Base-by-base conservation (phyloP, 1,140 invertebrate genomes). In the Melanaphis sacchari region DNA sequence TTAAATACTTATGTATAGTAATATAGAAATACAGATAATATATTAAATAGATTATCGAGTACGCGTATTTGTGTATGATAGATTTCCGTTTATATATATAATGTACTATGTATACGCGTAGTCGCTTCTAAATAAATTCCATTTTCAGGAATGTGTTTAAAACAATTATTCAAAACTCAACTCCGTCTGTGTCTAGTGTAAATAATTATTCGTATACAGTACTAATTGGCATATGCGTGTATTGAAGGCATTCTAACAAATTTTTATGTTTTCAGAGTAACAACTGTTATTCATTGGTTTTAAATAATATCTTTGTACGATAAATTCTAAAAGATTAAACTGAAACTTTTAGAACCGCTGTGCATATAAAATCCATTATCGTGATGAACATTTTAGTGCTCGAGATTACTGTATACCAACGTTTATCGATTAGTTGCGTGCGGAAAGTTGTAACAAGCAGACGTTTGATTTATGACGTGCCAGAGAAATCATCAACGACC, bases 381-480 rank as follows among this genome's bases (percentile, higher is more conserved):
- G n/a, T 49, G 85, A 88, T 49, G 85, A 46, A 49, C 43, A 46
- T 36, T 88, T 88, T 49, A 85, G 84, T 76, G 59, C 21, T 41
- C 84, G 26, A 41, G 26, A 85, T 85, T 85, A 85, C 40, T 43
- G 38, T 85, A 43, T 41, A 85, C 84, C 40, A 43, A 85, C 84
- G 40, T 49, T 49, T 88, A 88, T 88, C 85, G 85, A 88, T 88
- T 49, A 88, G 43, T 88, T 43, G 85, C 85, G 43, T 76, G 59
- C 41, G 85, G 41, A 36, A 49, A 88, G 85, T 49, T 88, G 31
- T 88, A 49, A 43, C 36, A 43, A 21, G 43, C 41, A 49, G 85
- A 88, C 85, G 18, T 88, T 88, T 88, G 43, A 88, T 88, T 88
- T 88, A 88, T 49, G 85, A 88, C 85, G 43, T 88, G 85, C 43